Conservation (phyloP, 2,888 invertebrate species). For the Conus canariensis region DNA sequence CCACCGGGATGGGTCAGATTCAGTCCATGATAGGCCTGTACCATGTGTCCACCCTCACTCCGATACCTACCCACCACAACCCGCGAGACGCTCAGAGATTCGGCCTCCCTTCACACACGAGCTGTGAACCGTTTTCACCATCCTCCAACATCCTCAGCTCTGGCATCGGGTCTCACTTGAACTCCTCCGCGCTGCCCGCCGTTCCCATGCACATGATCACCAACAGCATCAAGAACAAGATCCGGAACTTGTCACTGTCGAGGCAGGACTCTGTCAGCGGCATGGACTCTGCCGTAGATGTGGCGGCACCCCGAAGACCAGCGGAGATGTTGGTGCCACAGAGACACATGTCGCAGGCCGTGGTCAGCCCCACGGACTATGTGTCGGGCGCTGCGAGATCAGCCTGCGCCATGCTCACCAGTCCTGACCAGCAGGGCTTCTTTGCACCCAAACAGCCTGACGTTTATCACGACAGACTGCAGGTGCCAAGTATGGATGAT, state of each 20-base stretch:
- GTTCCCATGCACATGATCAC: constrained; percentile 59
- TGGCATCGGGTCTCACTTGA: constrained; percentile 59
- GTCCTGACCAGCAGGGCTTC: background rate
- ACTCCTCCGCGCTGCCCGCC: constrained; percentile 60
- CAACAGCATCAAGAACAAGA: constrained; percentile 46
- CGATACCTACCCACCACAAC: constrained; percentile 82
- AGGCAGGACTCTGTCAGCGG: constrained; percentile 66
- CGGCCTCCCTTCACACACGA: constrained; percentile 68
- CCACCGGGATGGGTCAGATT: constrained; percentile 61
- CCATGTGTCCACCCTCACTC: constrained; percentile 90
- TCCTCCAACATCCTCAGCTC: constrained; percentile 70
- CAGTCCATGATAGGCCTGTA: constrained; percentile 79
- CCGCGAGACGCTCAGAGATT: constrained; percentile 65
- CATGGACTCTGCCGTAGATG: constrained; percentile 71
- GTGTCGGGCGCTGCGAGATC: background rate
- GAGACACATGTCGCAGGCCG: constrained; percentile 41
- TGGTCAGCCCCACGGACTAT: constrained; percentile 22
- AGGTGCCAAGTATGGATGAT: background rate
- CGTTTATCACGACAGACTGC: constrained; percentile 8
- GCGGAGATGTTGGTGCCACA: constrained; percentile 57
- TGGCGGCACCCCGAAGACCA: constrained; percentile 34
- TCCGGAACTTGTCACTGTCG: constrained; percentile 49
- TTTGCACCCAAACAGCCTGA: background rate
- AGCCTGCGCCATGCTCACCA: background rate
- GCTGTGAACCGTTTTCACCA: constrained; percentile 63